Evolutionary conservation across 2,113 vertebrate species (phyloP), one percentile per base, ranked within the genome.

Genomic region (Syngnathoides biaculeatus): DNA sequence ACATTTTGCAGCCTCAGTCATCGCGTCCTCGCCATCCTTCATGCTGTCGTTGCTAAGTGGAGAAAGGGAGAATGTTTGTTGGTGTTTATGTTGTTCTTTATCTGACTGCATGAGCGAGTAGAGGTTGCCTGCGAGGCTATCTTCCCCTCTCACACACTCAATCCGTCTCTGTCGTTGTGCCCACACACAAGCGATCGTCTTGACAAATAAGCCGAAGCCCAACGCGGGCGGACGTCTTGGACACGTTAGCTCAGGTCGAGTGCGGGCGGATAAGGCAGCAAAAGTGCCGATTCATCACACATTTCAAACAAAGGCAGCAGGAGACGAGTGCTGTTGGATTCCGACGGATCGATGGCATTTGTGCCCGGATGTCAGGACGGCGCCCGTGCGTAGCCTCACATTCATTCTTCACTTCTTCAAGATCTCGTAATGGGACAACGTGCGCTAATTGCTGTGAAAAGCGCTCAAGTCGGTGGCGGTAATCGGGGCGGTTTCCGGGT

Each of bases 261-360:
- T n/a, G n/a, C n/a, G n/a, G n/a, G n/a, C n/a, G n/a, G n/a, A n/a
- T n/a, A n/a, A n/a, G n/a, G n/a, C n/a, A n/a, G 42, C 61, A 78
- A 81, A 86, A 78, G 15, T 78, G 76, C 65, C 8, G 66, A 88
- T 86, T 86, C 71, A 90, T 90, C 84, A 87, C 80, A 55, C 71
- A 72, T 81, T 84, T 84, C 81, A 87, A 89, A 89, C 86, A 87
- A 87, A 83, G 77, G 86, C 80, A 89, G 88, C 82, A 87, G 77
- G 77, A 50, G 78, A 82, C 63, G 83, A 77, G 80, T 80, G 72
- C 78, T 79, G 79, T 69, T 74, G 71, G 50, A 78, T 86, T 80
- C 71, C 79, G 80, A 72, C 69, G 65, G 86, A 77, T 71, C 85
- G 83, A 84, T 64, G 71, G 82, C 86, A 86, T 88, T 87, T 88